Percentiles rank a stretch among this genome's conserved stretches.
Conservation (phyloP, 2,888 invertebrate species). For the Smittia aterrima region DNA sequence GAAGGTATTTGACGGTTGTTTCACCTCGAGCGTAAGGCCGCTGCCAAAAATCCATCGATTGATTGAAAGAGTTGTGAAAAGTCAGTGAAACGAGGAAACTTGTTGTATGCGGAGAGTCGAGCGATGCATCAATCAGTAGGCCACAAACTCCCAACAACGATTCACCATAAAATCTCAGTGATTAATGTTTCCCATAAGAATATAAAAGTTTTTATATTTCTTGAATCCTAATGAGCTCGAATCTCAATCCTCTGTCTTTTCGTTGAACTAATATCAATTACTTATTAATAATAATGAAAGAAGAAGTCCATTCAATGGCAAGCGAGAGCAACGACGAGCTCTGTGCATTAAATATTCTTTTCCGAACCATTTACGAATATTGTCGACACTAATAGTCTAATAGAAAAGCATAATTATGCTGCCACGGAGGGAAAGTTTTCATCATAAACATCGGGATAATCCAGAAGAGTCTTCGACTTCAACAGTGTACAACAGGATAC, state of each 20-base stretch:
- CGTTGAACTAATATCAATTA: slow-evolving; percentile 18
- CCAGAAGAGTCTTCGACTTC: background rate
- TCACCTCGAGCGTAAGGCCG: background rate
- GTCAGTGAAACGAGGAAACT: background rate
- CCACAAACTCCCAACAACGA: background rate
- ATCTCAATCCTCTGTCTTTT: background rate
- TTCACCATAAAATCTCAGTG: background rate
- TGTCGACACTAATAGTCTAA: slow-evolving; percentile 29
- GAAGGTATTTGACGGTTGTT: background rate
- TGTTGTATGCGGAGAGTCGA: background rate
- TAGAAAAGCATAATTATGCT: slow-evolving; percentile 19
- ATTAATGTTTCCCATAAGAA: slow-evolving; percentile 31
- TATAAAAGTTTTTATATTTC: slow-evolving; percentile 12
- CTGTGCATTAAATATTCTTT: slow-evolving; percentile 21
- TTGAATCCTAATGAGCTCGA: slow-evolving; percentile 12
- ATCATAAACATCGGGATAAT: background rate
- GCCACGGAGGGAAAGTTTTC: slow-evolving; percentile 14
- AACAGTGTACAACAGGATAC: slow-evolving; percentile 25
- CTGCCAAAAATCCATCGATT: too few relatives aligned
- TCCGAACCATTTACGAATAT: slow-evolving; percentile 25
- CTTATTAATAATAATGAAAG: slow-evolving; percentile 26
- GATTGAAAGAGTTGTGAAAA: slow-evolving; percentile 2
- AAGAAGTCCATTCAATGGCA: background rate
- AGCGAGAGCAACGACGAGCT: background rate
- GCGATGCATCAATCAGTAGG: slow-evolving; percentile 16